A percentile compares a stretch with the other conserved stretches of the same genome.
These are phyloP conservation scores for Portevinia maculata DNA, from an alignment of 2,888 invertebrate genomes.

Conservation along the genomic window DNA sequence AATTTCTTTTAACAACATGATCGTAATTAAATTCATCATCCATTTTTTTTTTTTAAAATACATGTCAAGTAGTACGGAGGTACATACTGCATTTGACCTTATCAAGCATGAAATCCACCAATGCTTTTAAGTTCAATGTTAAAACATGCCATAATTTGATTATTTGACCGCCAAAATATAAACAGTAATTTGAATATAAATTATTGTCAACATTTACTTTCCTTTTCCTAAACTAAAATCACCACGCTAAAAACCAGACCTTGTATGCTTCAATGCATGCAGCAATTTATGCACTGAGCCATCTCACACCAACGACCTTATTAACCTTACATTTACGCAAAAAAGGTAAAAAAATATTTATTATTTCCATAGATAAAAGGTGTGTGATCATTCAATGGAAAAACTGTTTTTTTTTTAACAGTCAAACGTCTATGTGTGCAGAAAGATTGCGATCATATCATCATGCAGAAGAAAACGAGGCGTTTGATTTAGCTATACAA, in stretches of 20 bases:
- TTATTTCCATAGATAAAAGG: conserved; percentile 63
- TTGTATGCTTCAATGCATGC: conserved; percentile 54
- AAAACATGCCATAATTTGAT: conserved; percentile 17
- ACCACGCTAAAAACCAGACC: conserved; percentile 16
- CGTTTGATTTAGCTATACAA: conserved; percentile 37
- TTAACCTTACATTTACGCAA: conserved; percentile 45
- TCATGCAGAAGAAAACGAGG: conserved; percentile 12
- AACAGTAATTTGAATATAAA: conserved; percentile 26
- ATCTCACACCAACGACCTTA: conserved; percentile 41
- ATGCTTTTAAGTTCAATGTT: conserved; percentile 35
- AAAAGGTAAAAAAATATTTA: conserved; percentile 24
- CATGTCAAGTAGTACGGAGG: no score
- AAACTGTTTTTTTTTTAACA: not conserved
- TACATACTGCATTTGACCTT: conserved; percentile 4
- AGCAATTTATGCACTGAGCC: conserved; percentile 47
- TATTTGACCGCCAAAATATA: conserved; percentile 26
- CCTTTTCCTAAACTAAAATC: conserved; percentile 1
- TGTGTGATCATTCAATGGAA: conserved; percentile 51
- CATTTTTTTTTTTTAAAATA: no score
- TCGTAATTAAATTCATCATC: no score
- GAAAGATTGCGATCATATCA: conserved; percentile 41
- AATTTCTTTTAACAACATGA: no score
- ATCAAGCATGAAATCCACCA: conserved; percentile 27
- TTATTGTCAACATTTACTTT: conserved; percentile 53
- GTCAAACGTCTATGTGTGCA: conserved; percentile 5